Evolutionary conservation across 1,140 invertebrate genomes (phyloP).

Genomic region (Papilio xuthus): DNA sequence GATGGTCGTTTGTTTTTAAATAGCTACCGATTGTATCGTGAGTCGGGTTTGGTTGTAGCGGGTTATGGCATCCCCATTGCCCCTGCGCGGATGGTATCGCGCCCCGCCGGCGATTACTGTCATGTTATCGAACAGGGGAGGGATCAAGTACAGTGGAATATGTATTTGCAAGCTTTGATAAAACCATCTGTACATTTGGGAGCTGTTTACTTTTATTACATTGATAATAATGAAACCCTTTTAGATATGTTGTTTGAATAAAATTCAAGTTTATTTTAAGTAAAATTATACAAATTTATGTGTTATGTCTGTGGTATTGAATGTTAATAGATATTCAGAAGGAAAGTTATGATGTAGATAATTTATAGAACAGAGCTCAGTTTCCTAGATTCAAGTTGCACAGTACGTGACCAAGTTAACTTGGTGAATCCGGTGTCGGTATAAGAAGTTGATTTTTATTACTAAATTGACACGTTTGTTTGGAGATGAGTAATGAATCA

Average conservation of each 20-base stretch:
- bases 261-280: neutral
- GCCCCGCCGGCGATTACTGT: conserved; percentile 45
- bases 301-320: neutral
- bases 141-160: neutral
- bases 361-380: neutral
- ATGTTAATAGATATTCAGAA: neutral
- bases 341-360: neutral
- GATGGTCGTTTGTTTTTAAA: conserved; percentile 44
- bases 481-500: neutral
- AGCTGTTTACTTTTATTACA: conserved; percentile 14
- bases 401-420: neutral
- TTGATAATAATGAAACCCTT: conserved; percentile 6
- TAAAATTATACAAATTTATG: neutral
- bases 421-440: neutral
- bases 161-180: conserved; percentile 14
- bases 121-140: conserved; percentile 18
- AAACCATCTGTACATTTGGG: neutral
- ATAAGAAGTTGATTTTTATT: neutral
- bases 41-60: conserved; percentile 47
- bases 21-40: conserved; percentile 40
- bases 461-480: neutral
- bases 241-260: neutral
- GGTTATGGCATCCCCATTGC: conserved; percentile 50
- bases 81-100: conserved; percentile 52
- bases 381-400: neutral